Percentiles rank a stretch among this genome's conserved stretches.
Evolutionary conservation across 2,888 invertebrate genomes (phyloP).

Genomic region (Agelastica alni): DNA sequence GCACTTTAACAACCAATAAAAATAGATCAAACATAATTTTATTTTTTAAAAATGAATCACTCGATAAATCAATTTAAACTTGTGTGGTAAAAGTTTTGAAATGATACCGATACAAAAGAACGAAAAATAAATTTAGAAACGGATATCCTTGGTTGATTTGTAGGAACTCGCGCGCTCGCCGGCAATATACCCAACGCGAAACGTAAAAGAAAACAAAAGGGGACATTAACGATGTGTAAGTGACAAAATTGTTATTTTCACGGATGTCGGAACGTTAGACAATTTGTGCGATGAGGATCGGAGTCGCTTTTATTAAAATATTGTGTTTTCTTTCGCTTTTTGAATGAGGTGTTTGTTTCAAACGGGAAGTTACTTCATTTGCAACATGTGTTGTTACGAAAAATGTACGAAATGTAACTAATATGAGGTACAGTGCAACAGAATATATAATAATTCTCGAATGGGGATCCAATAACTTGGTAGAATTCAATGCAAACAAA

Average conservation of each 20-base stretch:
- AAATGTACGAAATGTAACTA: no score
- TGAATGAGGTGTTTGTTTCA: not conserved
- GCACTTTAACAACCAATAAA: conserved; percentile 20
- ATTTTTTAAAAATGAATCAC: not conserved
- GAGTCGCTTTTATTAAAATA: conserved; percentile 13
- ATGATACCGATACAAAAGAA: not conserved
- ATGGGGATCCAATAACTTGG: no score
- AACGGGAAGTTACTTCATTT: conserved; percentile 9
- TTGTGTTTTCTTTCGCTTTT: conserved; percentile 2
- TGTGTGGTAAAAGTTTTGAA: conserved; percentile 4
- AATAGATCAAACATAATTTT: not conserved
- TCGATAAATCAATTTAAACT: not conserved
- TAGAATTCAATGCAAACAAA: no score
- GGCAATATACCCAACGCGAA: conserved; percentile 30
- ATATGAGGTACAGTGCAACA: no score
- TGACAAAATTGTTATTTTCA: conserved; percentile 30
- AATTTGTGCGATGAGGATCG: conserved; percentile 23
- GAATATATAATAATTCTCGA: no score
- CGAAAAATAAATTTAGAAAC: conserved; percentile 15
- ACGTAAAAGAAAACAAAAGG: conserved; percentile 36
- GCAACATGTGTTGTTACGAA: conserved; percentile 2
- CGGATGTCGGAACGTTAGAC: conserved; percentile 24
- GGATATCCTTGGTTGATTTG: conserved; percentile 18
- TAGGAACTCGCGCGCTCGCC: conserved; percentile 14
- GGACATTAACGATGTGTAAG: conserved; percentile 31